These are phyloP conservation scores for Artibeus lituratus DNA, from an alignment of 2,797 vertebrate species.

Conservation along the genomic window DNA sequence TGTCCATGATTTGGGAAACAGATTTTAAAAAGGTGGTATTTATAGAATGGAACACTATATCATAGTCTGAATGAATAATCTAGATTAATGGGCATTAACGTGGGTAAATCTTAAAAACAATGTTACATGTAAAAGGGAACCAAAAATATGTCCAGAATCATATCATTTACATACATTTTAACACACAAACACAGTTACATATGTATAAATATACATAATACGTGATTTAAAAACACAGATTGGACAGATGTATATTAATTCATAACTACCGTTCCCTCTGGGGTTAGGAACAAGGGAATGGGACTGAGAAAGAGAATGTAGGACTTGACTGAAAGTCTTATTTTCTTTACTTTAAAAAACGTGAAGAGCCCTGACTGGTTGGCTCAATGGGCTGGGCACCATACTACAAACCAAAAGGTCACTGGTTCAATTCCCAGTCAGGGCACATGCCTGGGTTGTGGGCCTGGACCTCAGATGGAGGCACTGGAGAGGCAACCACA, in stretches of 20 bases:
- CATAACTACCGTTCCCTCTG: neutral
- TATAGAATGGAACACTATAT: neutral
- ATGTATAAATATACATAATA: neutral
- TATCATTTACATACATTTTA: neutral
- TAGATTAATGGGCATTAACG: neutral
- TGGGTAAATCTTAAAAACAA: neutral
- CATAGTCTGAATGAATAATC: neutral
- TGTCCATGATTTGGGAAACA: neutral
- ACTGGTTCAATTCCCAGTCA: neutral
- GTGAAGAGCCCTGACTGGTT: neutral
- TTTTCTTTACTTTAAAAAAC: slow-evolving; percentile 2
- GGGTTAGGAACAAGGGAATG: neutral
- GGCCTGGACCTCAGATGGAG: too few relatives aligned
- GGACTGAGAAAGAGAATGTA: neutral
- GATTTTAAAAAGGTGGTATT: neutral
- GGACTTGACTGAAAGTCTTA: neutral
- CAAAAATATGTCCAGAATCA: neutral
- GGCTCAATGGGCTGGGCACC: neutral
- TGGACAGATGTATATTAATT: neutral
- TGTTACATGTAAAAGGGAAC: neutral
- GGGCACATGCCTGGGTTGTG: neutral
- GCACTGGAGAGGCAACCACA: neutral
- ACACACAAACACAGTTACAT: neutral
- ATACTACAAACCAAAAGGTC: neutral
- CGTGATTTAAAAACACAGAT: neutral